Conservation (phyloP, 2,888 invertebrate genomes). For the Melanophora roralis region DNA sequence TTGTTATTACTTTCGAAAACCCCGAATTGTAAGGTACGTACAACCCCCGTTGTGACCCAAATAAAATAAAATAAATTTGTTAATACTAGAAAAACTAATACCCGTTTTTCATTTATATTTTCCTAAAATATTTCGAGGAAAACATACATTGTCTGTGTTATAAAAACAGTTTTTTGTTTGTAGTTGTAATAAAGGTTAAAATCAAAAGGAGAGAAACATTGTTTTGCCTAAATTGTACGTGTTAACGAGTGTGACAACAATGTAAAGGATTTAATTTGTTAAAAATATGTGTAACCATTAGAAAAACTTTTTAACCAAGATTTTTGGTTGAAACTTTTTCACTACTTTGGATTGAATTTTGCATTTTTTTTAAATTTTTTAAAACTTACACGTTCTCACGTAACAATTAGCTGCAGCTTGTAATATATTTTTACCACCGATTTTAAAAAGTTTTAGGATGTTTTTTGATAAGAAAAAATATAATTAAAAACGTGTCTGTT, state of each 20-base stretch:
- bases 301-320: neutral
- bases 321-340: neutral
- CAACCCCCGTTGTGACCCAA: no score
- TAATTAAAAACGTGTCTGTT: slow-evolving; percentile 21
- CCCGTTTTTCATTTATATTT: no score
- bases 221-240: slow-evolving; percentile 11
- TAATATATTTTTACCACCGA: neutral
- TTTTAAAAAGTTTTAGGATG: neutral
- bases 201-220: slow-evolving; percentile 34
- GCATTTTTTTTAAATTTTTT: no score
- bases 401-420: slow-evolving; percentile 18
- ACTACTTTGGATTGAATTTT: neutral
- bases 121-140: no score
- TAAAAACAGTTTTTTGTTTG: slow-evolving; percentile 2
- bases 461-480: neutral
- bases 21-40: no score
- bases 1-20: no score
- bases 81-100: no score
- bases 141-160: neutral
- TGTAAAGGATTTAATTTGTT: neutral
- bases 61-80: no score
- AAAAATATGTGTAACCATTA: neutral
- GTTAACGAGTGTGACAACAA: neutral
- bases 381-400: slow-evolving; percentile 9
- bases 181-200: slow-evolving; percentile 47